phyloP scores from a whole-genome alignment of 2,888 invertebrate genomes.

The Stenodera caucasica region DNA sequence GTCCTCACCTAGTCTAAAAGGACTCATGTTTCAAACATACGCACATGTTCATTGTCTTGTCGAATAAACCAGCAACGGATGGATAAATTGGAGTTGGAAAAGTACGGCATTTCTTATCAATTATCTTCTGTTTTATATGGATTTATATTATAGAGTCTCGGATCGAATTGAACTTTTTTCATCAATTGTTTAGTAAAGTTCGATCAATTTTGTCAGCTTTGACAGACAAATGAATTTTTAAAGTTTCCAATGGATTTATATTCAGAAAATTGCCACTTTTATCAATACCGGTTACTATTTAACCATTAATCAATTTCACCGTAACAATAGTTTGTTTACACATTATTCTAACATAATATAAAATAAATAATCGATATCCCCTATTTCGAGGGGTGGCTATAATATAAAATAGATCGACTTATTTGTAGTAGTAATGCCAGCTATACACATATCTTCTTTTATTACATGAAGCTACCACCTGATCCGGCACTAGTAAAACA shows the following conservation, averaged over 20 bases:
- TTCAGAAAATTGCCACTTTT: neutral
- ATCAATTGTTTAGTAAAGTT: neutral
- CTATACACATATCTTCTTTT: constrained; percentile 35
- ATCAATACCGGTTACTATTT: constrained; percentile 11
- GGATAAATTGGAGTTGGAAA: neutral
- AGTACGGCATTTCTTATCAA: neutral
- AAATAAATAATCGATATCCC: constrained; percentile 17
- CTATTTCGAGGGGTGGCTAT: constrained; percentile 10
- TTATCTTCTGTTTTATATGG: neutral
- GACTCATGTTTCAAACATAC: no score
- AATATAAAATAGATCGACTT: constrained; percentile 5
- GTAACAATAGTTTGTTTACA: constrained; percentile 29
- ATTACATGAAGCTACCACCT: constrained; percentile 36
- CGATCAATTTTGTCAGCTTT: neutral
- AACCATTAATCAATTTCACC: constrained; percentile 29
- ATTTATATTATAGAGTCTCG: no score
- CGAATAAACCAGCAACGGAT: neutral
- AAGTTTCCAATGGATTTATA: neutral
- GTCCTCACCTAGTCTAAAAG: no score
- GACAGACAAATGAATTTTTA: constrained; percentile 5
- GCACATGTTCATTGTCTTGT: neutral
- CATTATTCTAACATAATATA: constrained; percentile 28
- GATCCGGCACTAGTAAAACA: constrained; percentile 40
- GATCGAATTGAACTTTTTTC: neutral
- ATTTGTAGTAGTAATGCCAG: neutral